A percentile compares a stretch with the other conserved stretches of the same genome.
These are phyloP conservation scores for Rhamphomyia laevipes DNA, from an alignment of 2,888 invertebrate species.

Conservation along the genomic window DNA sequence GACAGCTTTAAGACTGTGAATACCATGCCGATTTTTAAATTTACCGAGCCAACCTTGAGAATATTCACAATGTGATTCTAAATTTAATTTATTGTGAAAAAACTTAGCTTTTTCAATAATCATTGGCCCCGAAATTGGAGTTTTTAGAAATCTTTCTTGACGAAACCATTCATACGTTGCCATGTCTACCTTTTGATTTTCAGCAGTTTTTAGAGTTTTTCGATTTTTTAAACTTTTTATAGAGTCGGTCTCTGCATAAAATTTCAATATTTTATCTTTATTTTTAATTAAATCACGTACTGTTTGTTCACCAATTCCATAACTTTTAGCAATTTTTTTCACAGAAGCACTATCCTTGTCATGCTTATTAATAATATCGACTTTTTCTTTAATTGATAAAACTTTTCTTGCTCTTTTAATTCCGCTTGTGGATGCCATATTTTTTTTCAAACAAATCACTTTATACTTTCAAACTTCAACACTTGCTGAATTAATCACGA, in stretches of 20 bases:
- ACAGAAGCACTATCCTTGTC: too few species aligned
- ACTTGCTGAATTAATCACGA: too few species aligned
- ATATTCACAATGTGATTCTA: background rate
- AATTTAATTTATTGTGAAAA: slow-evolving; percentile 1
- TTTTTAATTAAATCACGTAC: slow-evolving; percentile 3
- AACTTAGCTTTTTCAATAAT: slow-evolving; percentile 4
- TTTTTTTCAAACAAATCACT: too few species aligned
- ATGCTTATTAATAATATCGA: too few species aligned
- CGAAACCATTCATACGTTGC: slow-evolving; percentile 6
- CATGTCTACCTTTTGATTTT: background rate
- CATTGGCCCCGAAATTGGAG: background rate
- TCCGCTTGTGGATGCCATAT: too few species aligned
- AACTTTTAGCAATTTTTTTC: too few species aligned
- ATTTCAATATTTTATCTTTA: slow-evolving; percentile 2
- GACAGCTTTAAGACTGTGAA: slow-evolving; percentile 2
- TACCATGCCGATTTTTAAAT: slow-evolving; percentile 1
- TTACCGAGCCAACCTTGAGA: background rate
- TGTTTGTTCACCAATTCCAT: background rate
- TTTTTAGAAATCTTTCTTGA: background rate
- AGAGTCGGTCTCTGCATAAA: background rate
- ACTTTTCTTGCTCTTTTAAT: too few species aligned
- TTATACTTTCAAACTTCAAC: too few species aligned
- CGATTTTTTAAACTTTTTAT: background rate
- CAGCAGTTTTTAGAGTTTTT: background rate
- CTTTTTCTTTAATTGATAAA: too few species aligned